Percentiles rank a stretch among this genome's conserved stretches.
These are phyloP conservation scores for Nyctibius bracteatus DNA, from an alignment of 2,113 vertebrate genomes.

Conservation along the genomic window DNA sequence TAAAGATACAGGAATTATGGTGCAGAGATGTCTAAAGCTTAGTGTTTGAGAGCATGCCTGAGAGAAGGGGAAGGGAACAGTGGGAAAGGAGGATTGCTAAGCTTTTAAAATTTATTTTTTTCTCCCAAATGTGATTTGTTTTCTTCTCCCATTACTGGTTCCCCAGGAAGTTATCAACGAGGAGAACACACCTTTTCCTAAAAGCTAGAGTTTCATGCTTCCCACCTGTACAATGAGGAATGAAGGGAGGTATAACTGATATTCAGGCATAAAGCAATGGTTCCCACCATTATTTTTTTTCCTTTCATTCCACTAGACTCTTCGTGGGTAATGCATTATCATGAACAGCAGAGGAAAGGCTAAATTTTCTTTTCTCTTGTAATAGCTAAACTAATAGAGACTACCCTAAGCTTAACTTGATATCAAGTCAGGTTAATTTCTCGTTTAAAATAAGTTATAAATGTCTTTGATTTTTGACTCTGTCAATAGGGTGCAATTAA, in stretches of 20 bases:
- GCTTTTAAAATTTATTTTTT: not conserved
- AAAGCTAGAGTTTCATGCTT: not conserved
- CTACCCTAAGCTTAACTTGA: not conserved
- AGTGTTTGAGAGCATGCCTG: not conserved
- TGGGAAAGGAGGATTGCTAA: not conserved
- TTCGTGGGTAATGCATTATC: not conserved
- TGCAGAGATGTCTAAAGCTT: not conserved
- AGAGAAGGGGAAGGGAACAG: not conserved
- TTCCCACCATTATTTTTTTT: not conserved
- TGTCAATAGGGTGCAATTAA: not conserved
- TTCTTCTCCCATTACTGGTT: not conserved
- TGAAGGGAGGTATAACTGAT: not conserved
- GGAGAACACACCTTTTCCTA: not conserved
- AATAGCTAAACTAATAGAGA: not conserved
- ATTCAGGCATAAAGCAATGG: not conserved
- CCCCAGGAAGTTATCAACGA: not conserved
- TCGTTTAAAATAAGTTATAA: not conserved
- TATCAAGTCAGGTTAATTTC: not conserved
- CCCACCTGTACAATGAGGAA: not conserved
- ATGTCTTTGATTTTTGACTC: not conserved
- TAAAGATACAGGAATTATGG: not conserved
- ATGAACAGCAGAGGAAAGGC: not conserved
- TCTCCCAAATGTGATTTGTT: fast-evolving
- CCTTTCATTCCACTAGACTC: not conserved
- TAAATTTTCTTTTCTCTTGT: not conserved